A percentile compares a stretch with the other conserved stretches of the same genome.
These are phyloP conservation scores for Aspidoscelis tigris DNA, from an alignment of 2,113 vertebrate species.

Conservation along the genomic window DNA sequence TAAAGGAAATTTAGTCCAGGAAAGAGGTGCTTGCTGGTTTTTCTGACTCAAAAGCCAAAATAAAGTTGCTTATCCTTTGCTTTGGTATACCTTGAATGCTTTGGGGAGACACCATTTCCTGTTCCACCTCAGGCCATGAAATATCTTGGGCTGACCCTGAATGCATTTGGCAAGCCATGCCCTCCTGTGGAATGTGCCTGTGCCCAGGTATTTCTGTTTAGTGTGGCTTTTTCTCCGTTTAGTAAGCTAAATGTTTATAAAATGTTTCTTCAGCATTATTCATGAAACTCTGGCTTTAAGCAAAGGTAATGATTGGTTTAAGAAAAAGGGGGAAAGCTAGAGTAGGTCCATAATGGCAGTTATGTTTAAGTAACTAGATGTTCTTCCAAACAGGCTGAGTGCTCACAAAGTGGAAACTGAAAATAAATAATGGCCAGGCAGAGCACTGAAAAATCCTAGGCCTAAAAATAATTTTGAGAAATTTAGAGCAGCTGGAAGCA, in stretches of 20 bases:
- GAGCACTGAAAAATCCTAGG: background rate
- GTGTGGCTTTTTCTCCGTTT: slow-evolving; percentile 12
- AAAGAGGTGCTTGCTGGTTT: background rate
- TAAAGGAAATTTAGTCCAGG: background rate
- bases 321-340: background rate
- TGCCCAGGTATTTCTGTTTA: slow-evolving; percentile 29
- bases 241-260: slow-evolving; percentile 34
- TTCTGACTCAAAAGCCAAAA: background rate
- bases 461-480: slow-evolving; percentile 19
- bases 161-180: slow-evolving; percentile 13
- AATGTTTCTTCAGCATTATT: slow-evolving; percentile 26
- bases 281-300: slow-evolving; percentile 23
- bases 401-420: slow-evolving; percentile 32
- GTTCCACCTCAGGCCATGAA: background rate
- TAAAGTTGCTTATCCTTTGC: background rate
- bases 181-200: background rate
- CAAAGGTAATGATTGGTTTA: background rate
- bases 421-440: slow-evolving; percentile 36
- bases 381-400: slow-evolving; percentile 32
- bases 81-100: background rate
- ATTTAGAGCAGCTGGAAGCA: background rate
- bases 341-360: slow-evolving; percentile 15
- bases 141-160: background rate
- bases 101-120: background rate
- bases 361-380: slow-evolving; percentile 36